Base-by-base conservation (phyloP, 2,113 vertebrate genomes). In the Oenanthe oenanthe region DNA sequence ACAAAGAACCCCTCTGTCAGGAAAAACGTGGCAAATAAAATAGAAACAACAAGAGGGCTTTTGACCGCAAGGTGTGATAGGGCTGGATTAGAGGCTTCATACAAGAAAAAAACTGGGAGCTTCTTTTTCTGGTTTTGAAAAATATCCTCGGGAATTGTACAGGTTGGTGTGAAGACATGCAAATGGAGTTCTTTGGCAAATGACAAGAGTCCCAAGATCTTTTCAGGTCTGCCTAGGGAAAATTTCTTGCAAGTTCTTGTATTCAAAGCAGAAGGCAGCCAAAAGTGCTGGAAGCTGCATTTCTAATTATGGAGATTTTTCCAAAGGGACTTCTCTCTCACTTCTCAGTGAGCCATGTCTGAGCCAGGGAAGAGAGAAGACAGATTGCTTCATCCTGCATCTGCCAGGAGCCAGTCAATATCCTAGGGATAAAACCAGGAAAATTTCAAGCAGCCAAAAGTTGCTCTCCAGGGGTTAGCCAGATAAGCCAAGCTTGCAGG, bases 31-130 rank as follows among this genome's bases (percentile, higher is more conserved):
- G n/a, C 13, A 53, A n/a, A 60, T 63, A 66, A 81, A 85, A 34
- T 9, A 85, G 11, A 42, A 61, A 17, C 13, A 56, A 19, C 13
- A 65, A 3, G 20, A 92, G 4, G 24, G 36, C 12, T 89, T 88
- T 62, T 63, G 28, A 32, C 47, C 60, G 6, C 21, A 51, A 78
- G 43, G n/a, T 43, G 5, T 78, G 17, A 29, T 82, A 28, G 16
- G 7, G 75, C 61, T 88, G 34, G 14, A 51, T 63, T 51, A 78
- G 1, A 58, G 20, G 14, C n/a, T 72, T 56, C 28, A 90, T 72
- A 68, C 9, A 5, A 72, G 48, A 88, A 95, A 54, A 0, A 0
- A 0, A 21, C 2, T 8, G 3, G 9, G 11, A 68, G 6, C 4
- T 79, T 75, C 5, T 60, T 74, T 58, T 54, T 50, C 16, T 71